Evolutionary conservation across 35 echinoderm and acorn worm species (phyloP), one percentile per base, ranked within the genome.

Genomic region (Patiria miniata): DNA sequence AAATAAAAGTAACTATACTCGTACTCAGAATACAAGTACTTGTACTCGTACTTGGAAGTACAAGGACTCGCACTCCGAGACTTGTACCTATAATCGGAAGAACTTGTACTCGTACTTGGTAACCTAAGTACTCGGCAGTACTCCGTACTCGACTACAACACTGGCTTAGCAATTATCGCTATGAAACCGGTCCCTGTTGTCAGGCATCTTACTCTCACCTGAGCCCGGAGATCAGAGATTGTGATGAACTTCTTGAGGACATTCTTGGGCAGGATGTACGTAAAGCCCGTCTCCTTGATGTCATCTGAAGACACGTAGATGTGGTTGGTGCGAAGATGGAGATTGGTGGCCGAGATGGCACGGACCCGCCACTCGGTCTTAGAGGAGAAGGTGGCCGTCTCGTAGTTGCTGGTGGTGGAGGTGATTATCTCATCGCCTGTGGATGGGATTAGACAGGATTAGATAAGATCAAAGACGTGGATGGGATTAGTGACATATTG

Each of bases 211-310:
- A 47, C 12, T 12, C 42, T 47, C 42, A 97, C 95, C 95, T 99
- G 96, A 14, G 96, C 96, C 55, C 96, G 85, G 36, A 99, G 59
- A 85, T 99, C 96, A 0, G 93, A 99, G 54, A 99, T 99, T 52
- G 93, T 94, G 85, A 99, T 94, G 77, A 99, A 95, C 68, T 99
- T 99, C 90, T 99, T 99, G 60, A 99, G 90, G 78, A 99, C 92
- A 52, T 99, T 99, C 93, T 99, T 99, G 39, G 96, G 96, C 47
- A 99, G 83, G 87, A 99, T 99, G 93, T 99, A 99, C 12, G 96
- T 99, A 83, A 92, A 99, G 2, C 96, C 96, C 0, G 96, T 99
- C 83, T 99, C 96, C 59, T 99, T 99, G 86, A 95, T 95, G 83
- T 94, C 93, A 76, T 99, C 96, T 18, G 96, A 99, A 19, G 96